Percentiles rank a stretch among this genome's conserved stretches.
These are phyloP conservation scores for Prietella phreatophila DNA, from an alignment of 2,113 vertebrate genomes.

Conservation along the genomic window DNA sequence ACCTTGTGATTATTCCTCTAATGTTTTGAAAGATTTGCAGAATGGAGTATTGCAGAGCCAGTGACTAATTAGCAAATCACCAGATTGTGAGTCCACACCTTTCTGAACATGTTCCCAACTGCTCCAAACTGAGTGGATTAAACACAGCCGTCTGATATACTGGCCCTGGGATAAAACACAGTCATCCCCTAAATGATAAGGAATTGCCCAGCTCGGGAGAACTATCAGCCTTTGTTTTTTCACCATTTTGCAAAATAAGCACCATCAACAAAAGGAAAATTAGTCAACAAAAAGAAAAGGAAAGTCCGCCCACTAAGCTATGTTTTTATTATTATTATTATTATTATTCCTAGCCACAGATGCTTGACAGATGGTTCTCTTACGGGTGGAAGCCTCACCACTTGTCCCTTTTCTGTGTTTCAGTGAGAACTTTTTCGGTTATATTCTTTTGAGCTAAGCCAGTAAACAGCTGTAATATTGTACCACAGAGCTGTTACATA, in stretches of 20 bases:
- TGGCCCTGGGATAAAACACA: neutral
- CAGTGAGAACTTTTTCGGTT: neutral
- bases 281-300: neutral
- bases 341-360: neutral
- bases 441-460: neutral
- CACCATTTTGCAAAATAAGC: neutral
- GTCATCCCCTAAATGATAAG: neutral
- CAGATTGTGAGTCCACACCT: slow-evolving; percentile 32
- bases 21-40: slow-evolving; percentile 57
- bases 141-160: neutral
- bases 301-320: neutral
- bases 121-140: slow-evolving; percentile 13
- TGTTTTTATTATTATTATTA: too few relatives aligned
- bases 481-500: neutral
- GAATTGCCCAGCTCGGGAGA: neutral
- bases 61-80: slow-evolving; percentile 47
- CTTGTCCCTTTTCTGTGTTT: slow-evolving; percentile 2
- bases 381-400: slow-evolving; percentile 1
- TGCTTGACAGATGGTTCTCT: slow-evolving; percentile 17
- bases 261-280: neutral
- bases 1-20: slow-evolving; percentile 55
- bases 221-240: neutral
- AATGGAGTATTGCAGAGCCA: slow-evolving; percentile 24
- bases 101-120: slow-evolving; percentile 25
- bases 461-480: slow-evolving; percentile 14